Percentiles rank a stretch among this genome's conserved stretches.
Evolutionary conservation across 2,888 invertebrate species (phyloP).

Genomic region (Spisula solida): DNA sequence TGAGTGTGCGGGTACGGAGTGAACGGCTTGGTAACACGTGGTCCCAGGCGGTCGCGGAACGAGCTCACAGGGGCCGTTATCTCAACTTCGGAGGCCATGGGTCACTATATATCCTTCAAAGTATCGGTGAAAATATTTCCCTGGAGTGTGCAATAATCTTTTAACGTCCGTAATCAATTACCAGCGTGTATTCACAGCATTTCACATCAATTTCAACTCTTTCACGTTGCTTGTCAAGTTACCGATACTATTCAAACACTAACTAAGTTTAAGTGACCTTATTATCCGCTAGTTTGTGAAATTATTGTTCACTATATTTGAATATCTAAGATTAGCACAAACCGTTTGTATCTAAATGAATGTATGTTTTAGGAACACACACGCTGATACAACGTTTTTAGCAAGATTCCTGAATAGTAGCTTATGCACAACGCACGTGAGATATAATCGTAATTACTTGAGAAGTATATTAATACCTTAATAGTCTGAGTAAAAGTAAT

Average conservation of each 20-base stretch:
- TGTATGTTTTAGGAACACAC: background rate
- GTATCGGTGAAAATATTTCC: background rate
- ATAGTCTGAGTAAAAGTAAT: background rate
- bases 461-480: background rate
- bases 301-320: background rate
- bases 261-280: background rate
- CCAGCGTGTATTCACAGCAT: constrained; percentile 24
- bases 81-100: constrained; percentile 43
- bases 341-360: background rate
- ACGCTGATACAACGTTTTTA: background rate
- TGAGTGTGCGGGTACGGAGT: constrained; percentile 44
- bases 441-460: background rate
- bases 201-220: constrained; percentile 34
- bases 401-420: background rate
- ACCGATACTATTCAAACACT: constrained; percentile 21
- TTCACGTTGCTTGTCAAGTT: constrained; percentile 13
- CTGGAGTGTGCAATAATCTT: constrained; percentile 5
- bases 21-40: constrained; percentile 9
- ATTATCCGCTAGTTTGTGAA: background rate
- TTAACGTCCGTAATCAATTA: constrained; percentile 18
- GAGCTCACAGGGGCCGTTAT: constrained; percentile 27
- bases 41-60: constrained; percentile 22
- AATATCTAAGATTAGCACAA: constrained; percentile 4
- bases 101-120: constrained; percentile 35
- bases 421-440: background rate